Evolutionary conservation across 2,888 invertebrate genomes (phyloP).

Genomic region (Tridacna gigas): DNA sequence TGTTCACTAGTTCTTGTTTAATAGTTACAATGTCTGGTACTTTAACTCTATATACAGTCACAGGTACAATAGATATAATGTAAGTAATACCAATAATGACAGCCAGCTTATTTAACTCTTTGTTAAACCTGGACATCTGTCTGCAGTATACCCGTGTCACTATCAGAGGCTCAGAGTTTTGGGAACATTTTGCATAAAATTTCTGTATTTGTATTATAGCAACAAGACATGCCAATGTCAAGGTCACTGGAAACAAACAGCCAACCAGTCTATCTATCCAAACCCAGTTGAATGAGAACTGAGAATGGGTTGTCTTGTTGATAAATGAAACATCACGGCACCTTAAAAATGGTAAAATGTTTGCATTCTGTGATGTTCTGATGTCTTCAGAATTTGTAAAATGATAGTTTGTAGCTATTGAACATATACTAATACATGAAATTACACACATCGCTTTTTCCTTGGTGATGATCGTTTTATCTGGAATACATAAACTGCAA

Average conservation of each 20-base stretch:
- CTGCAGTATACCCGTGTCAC: background rate
- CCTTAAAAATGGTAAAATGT: conserved; percentile 18
- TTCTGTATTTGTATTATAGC: conserved; percentile 34
- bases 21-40: conserved; percentile 5
- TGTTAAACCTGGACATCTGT: background rate
- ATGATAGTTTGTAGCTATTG: background rate
- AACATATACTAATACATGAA: background rate
- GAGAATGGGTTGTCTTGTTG: background rate
- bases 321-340: background rate
- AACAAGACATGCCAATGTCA: conserved; percentile 46
- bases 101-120: conserved; percentile 11
- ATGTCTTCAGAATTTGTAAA: conserved; percentile 3
- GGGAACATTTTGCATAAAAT: background rate
- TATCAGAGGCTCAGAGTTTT: background rate
- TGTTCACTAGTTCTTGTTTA: conserved; percentile 24
- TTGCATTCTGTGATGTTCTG: background rate
- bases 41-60: conserved; percentile 24
- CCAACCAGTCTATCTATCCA: conserved; percentile 21
- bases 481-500: conserved; percentile 33
- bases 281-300: conserved; percentile 23
- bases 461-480: conserved; percentile 7
- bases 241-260: conserved; percentile 44
- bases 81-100: conserved; percentile 10
- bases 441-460: conserved; percentile 5
- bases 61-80: conserved; percentile 8